Base-by-base conservation (phyloP, 2,888 invertebrate species). In the Ectemnius continuus region DNA sequence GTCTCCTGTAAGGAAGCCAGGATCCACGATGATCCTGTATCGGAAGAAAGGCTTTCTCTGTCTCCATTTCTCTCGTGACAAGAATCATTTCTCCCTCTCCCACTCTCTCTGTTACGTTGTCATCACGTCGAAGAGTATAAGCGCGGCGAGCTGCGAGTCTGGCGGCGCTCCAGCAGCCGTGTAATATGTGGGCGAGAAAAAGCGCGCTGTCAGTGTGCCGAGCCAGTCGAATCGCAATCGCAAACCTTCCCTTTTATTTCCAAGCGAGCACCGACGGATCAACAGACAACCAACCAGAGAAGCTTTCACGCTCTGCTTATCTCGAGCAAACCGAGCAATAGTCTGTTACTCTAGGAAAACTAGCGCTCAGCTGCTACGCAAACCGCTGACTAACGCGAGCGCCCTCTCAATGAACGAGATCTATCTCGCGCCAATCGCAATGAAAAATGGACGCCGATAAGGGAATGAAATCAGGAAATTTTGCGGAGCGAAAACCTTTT, bases 111-210 rank as follows among this genome's bases (percentile, higher is more conserved):
- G 23, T 62, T n/a, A 52, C 36, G 36, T 13, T 18, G 60, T 64
- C 70, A 64, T 36, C 56, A n/a, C 45, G 56, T 26, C 48, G 57
- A 48, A 45, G 36, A 18, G 68, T 13, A 61, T 61, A 47, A 75
- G 70, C 23, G 45, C 56, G 52, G 57, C 69, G 72, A 69, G 46
- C 69, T 47, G 66, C 60, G 48, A 65, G 46, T 16, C 66, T 77
- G 76, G 76, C 76, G 72, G 28, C 28, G 62, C 36, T 72, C 72
- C 76, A 72, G 61, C 52, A 61, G 13, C 14, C 46, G 46, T 62
- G 28, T 60, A 60, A 60, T 28, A n/a, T 14, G 47, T 47, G 57
- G 66, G 52, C 16, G 60, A 72, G 65, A 65, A 60, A 69, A 28
- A n/a, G 16, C 23, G 23, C 3, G 23, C 23, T 23, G 23, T 23